Base-by-base conservation (phyloP, 2,113 vertebrate genomes). In the Carassius gibelio region DNA sequence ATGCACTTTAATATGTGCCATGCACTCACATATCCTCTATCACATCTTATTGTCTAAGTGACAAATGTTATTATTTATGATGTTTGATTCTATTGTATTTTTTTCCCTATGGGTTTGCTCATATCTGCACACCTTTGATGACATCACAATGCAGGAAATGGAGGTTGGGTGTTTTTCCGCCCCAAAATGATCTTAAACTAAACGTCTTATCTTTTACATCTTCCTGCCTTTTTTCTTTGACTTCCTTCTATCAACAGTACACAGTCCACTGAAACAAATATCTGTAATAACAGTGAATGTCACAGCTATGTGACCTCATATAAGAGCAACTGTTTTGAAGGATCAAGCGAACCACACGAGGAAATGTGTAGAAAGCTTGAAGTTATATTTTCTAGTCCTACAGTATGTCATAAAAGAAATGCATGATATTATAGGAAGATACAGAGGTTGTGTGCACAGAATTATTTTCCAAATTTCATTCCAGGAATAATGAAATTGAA, bases 111-210 rank as follows among this genome's bases (percentile, higher is more conserved):
- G 87, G 89, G 3, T 92, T 85, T 93, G 23, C 88, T 34, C 92
- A 75, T 90, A 91, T 64, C 91, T 89, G 89, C 86, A 92, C 66
- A 87, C 86, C 88, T 88, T 75, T 82, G 90, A 86, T 61, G 81
- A 90, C 84, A 86, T 82, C 86, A 87, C 81, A 82, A 89, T 92
- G 86, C 92, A 94, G 94, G 94, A 95, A 84, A 84, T 95, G 90
- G 95, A 95, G 95, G 94, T 96, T 91, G 94, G 94, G 6, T 81
- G 90, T 0, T 61, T 85, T 89, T n/a, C 30, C 48, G 36, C 36
- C 6, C 0, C 0, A 26, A n/a, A 42, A 48, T 26, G 13, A 48
- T 75, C 21, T n/a, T 14, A 17, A 76, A 36, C 36, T 36, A 10
- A 42, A 57, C 55, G 6, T 30, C 9, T 45, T 38, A 21, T 74